A percentile compares a stretch with the other conserved stretches of the same genome.
Conservation (phyloP, 2,113 vertebrate genomes). For the Lasiurus borealis region DNA sequence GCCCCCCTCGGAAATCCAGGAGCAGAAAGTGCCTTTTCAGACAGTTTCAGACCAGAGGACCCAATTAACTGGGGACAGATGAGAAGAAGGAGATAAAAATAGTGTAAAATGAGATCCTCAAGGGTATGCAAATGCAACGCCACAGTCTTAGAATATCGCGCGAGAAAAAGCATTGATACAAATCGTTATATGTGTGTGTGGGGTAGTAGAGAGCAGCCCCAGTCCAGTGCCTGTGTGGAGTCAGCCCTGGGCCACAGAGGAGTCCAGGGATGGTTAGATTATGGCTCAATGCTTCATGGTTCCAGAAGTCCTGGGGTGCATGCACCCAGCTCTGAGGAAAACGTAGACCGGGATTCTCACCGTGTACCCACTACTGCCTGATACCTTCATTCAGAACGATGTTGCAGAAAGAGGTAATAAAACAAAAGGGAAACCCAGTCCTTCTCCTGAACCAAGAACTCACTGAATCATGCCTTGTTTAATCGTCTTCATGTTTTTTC, state of each 20-base stretch:
- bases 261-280: not conserved
- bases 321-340: not conserved
- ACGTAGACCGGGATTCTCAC: not conserved
- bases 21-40: conserved; percentile 60
- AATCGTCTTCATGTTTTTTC: not conserved
- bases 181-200: conserved; percentile 59
- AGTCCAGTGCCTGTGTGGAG: not conserved
- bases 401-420: not conserved
- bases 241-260: not conserved
- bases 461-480: not conserved
- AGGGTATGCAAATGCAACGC: conserved; percentile 74
- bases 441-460: not conserved
- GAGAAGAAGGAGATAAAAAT: conserved; percentile 69
- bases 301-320: not conserved
- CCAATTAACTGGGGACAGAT: conserved; percentile 79
- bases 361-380: too few species aligned
- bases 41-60: conserved; percentile 66
- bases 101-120: conserved; percentile 77
- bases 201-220: not conserved
- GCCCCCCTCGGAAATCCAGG: conserved; percentile 58
- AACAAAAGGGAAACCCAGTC: not conserved
- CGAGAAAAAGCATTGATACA: conserved; percentile 55
- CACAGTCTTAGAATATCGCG: conserved; percentile 53
- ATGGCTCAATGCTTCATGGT: not conserved
- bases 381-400: not conserved